Conservation (phyloP, 1,140 invertebrate species). For the Gyrodactylus bullatarudis region DNA sequence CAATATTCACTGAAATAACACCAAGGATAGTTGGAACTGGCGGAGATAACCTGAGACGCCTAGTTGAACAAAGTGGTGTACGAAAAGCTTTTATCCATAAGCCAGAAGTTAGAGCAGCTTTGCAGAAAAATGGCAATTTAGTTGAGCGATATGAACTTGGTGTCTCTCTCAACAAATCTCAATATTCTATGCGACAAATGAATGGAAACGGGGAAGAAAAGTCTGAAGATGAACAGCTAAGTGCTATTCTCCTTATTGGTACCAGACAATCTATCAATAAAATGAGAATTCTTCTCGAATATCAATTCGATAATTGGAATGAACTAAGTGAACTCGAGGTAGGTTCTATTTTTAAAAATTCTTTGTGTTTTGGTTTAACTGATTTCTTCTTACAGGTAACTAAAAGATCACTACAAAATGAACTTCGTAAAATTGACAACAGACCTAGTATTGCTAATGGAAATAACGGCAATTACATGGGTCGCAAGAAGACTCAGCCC, state of each 20-base stretch:
- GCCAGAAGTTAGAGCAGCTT: not conserved
- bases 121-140: not conserved
- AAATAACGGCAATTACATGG: not conserved
- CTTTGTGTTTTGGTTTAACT: not conserved
- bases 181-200: not conserved
- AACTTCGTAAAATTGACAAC: not conserved
- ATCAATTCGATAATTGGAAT: not conserved
- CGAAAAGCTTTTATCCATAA: not conserved
- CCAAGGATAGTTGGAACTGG: not conserved
- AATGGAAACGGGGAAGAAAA: not conserved
- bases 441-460: not conserved
- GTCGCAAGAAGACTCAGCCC: not conserved
- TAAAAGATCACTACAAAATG: not conserved
- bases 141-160: not conserved
- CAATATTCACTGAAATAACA: not conserved
- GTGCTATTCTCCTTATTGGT: not conserved
- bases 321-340: not conserved
- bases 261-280: not conserved
- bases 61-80: not conserved
- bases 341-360: not conserved
- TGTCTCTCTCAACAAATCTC: not conserved
- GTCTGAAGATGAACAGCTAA: not conserved
- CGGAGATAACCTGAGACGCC: not conserved
- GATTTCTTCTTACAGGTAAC: not conserved
- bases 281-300: not conserved